A percentile compares a stretch with the other conserved stretches of the same genome.
Conservation (phyloP, 2,797 vertebrate species). For the Simalia tracyae region DNA sequence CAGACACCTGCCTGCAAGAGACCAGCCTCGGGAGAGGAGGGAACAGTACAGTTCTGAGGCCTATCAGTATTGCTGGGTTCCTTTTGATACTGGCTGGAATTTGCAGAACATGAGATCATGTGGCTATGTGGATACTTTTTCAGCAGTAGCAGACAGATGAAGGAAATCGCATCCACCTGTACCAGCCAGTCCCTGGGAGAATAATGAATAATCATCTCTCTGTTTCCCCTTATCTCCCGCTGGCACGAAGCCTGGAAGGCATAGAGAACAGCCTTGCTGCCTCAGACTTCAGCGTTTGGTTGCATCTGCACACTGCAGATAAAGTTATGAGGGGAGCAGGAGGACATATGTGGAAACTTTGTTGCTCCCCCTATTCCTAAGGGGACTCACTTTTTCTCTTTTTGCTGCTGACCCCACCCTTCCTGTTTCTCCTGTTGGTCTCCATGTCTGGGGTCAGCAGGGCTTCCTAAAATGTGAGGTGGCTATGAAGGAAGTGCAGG, state of each 20-base stretch:
- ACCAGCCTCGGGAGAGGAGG: background rate
- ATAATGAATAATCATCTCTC: constrained; percentile 42
- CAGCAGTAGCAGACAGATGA: constrained; percentile 19
- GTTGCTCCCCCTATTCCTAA: background rate
- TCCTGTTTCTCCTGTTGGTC: constrained; percentile 16
- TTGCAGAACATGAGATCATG: constrained; percentile 57
- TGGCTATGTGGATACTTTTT: constrained; percentile 16
- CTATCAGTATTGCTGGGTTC: constrained; percentile 37
- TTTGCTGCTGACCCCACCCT: background rate
- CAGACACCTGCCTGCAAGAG: constrained; percentile 44
- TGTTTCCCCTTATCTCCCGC: constrained; percentile 36
- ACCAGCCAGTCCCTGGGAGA: constrained; percentile 43
- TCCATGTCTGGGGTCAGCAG: constrained; percentile 22
- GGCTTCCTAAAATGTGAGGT: background rate
- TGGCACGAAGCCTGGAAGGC: constrained; percentile 32
- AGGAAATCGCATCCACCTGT: constrained; percentile 38
- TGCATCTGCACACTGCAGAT: constrained; percentile 38
- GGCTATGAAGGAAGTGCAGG: background rate
- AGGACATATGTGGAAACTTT: background rate
- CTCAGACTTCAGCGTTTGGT: constrained; percentile 32
- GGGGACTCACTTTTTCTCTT: background rate
- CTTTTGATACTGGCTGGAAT: constrained; percentile 40
- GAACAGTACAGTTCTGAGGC: constrained; percentile 37
- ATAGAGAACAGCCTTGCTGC: constrained; percentile 34
- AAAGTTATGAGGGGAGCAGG: constrained; percentile 15